Evolutionary conservation across 2,113 vertebrate genomes (phyloP).

Genomic region (Oenanthe melanoleuca): DNA sequence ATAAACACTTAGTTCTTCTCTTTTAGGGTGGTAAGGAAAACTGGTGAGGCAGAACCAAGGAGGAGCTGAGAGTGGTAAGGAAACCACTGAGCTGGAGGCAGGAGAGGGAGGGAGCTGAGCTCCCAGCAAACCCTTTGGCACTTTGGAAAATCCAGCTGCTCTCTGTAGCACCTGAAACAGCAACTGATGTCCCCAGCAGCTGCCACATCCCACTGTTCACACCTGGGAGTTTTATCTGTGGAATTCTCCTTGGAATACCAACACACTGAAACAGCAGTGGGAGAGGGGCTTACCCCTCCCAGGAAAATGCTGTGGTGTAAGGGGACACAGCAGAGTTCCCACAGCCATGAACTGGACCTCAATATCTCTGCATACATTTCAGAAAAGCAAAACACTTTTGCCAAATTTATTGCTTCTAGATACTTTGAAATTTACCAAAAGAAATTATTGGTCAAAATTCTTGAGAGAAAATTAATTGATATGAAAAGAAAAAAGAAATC

Average conservation of each 20-base stretch:
- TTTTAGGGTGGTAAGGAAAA: background rate
- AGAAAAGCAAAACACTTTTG: background rate
- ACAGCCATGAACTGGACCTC: background rate
- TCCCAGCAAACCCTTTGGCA: background rate
- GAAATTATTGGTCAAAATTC: background rate
- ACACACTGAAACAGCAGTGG: background rate
- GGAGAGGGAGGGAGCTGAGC: background rate
- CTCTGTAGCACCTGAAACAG: background rate
- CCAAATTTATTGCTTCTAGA: background rate
- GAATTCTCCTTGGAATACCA: background rate
- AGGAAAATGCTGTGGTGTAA: background rate
- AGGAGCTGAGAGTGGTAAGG: background rate
- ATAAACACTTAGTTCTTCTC: background rate
- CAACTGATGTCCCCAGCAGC: background rate
- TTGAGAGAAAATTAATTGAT: background rate
- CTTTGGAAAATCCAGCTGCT: rapidly evolving
- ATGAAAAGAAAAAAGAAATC: no score
- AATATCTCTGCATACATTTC: background rate
- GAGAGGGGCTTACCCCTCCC: background rate
- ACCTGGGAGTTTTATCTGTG: background rate
- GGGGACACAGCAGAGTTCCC: background rate
- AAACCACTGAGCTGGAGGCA: background rate
- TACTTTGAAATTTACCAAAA: background rate
- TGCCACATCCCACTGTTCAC: background rate
- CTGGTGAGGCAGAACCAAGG: background rate